Evolutionary conservation across 2,113 vertebrate genomes (phyloP).

Genomic region (Albula goreensis): DNA sequence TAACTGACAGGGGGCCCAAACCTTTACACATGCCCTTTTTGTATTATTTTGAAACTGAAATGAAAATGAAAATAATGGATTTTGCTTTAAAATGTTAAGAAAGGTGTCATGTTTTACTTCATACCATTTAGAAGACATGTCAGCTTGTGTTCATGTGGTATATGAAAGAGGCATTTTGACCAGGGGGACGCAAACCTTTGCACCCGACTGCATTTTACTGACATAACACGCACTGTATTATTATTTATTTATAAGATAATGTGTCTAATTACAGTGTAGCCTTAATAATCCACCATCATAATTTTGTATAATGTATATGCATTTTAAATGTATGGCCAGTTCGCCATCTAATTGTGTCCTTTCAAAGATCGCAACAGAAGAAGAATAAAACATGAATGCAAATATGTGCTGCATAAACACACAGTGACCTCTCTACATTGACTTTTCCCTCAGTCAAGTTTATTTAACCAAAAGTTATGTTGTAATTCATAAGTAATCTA

Average conservation of each 20-base stretch:
- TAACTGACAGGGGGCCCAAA: too few species aligned
- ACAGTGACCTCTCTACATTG: neutral
- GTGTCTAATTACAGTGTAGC: neutral
- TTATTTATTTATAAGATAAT: neutral
- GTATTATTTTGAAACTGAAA: too few species aligned
- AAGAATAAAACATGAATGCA: neutral
- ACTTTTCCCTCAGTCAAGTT: constrained; percentile 4
- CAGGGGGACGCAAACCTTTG: too few species aligned
- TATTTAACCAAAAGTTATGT: neutral
- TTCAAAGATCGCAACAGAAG: neutral
- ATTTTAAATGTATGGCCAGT: neutral
- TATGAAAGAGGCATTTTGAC: too few species aligned
- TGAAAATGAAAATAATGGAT: too few species aligned
- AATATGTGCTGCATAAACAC: neutral
- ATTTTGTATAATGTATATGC: neutral
- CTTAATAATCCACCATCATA: neutral
- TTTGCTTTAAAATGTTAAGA: too few species aligned
- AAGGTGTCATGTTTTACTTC: too few species aligned
- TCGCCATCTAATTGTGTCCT: neutral
- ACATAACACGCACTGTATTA: neutral
- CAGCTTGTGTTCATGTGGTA: too few species aligned
- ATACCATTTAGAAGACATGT: too few species aligned
- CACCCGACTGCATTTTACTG: neutral
- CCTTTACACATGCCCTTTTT: too few species aligned
- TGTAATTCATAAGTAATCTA: neutral